A percentile compares a stretch with the other conserved stretches of the same genome.
Evolutionary conservation across 2,797 vertebrate genomes (phyloP).

Genomic region (Sebastolobus altivelis): DNA sequence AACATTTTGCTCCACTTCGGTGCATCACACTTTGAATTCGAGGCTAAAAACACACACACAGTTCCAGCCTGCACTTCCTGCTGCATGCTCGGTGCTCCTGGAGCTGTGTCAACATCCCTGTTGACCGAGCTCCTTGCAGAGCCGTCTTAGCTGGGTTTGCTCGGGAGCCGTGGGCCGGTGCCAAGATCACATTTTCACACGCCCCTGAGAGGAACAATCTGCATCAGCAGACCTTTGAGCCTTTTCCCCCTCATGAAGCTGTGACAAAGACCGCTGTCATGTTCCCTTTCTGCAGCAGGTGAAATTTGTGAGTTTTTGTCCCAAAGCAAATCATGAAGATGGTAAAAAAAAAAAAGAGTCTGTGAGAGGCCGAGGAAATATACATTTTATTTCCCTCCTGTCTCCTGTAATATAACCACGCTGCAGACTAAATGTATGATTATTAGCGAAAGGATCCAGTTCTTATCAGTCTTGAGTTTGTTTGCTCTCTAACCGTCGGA

Average conservation of each 20-base stretch:
- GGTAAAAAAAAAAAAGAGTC: neutral
- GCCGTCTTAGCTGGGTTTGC: slow-evolving; percentile 44
- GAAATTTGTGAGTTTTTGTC: slow-evolving; percentile 38
- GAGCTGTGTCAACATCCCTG: slow-evolving; percentile 74
- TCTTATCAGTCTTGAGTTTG: slow-evolving; percentile 53
- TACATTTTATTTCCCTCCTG: neutral
- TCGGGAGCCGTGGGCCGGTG: slow-evolving; percentile 39
- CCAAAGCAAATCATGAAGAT: slow-evolving; percentile 6
- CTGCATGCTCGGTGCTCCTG: slow-evolving; percentile 36
- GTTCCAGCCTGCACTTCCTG: neutral
- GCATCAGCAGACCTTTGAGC: slow-evolving; percentile 60
- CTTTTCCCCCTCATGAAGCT: slow-evolving; percentile 44
- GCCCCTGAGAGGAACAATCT: slow-evolving; percentile 59
- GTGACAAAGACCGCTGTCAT: slow-evolving; percentile 53
- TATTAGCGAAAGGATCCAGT: slow-evolving; percentile 20
- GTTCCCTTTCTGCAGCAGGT: slow-evolving; percentile 53
- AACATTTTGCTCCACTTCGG: neutral
- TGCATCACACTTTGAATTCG: neutral
- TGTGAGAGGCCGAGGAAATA: neutral
- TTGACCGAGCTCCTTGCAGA: slow-evolving; percentile 64
- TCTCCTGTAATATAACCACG: neutral
- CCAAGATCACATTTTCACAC: slow-evolving; percentile 79
- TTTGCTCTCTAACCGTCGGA: slow-evolving; percentile 52
- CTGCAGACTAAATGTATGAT: neutral
- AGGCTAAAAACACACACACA: neutral